phyloP scores from a whole-genome alignment of 1,140 invertebrate species.

The Atopsyche davidsoni region DNA sequence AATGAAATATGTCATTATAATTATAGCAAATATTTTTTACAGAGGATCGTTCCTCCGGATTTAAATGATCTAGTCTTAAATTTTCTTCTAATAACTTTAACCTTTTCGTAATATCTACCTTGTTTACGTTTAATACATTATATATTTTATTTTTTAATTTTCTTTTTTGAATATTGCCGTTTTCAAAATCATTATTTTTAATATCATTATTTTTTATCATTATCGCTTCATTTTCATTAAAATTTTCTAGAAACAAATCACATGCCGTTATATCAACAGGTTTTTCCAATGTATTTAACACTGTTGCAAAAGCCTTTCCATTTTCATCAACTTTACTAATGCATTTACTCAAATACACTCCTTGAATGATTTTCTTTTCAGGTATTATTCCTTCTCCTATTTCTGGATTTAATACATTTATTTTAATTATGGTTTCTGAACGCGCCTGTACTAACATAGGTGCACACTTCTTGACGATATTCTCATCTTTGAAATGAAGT shows the following conservation, averaged over 20 bases:
- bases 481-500: too few relatives aligned
- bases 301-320: slow-evolving; percentile 15
- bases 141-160: background rate
- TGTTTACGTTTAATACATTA: background rate
- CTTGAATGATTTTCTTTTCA: slow-evolving; percentile 10
- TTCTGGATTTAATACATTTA: slow-evolving; percentile 24
- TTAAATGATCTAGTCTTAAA: slow-evolving; percentile 25
- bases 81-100: slow-evolving; percentile 3
- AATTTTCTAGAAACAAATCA: slow-evolving; percentile 1
- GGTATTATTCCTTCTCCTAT: slow-evolving; percentile 22
- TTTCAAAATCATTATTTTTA: background rate
- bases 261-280: slow-evolving; percentile 4
- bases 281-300: slow-evolving; percentile 28
- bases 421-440: slow-evolving; percentile 23
- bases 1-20: slow-evolving; percentile 30
- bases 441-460: slow-evolving; percentile 12
- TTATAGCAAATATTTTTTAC: slow-evolving; percentile 23
- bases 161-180: background rate
- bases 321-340: slow-evolving; percentile 2
- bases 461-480: too few relatives aligned
- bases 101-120: background rate
- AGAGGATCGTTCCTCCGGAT: slow-evolving; percentile 20
- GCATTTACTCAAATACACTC: slow-evolving; percentile 16
- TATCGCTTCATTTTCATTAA: slow-evolving; percentile 3
- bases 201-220: slow-evolving; percentile 1